These are phyloP conservation scores for Tamias sibiricus DNA, from an alignment of 2,113 vertebrate species.

Conservation along the genomic window DNA sequence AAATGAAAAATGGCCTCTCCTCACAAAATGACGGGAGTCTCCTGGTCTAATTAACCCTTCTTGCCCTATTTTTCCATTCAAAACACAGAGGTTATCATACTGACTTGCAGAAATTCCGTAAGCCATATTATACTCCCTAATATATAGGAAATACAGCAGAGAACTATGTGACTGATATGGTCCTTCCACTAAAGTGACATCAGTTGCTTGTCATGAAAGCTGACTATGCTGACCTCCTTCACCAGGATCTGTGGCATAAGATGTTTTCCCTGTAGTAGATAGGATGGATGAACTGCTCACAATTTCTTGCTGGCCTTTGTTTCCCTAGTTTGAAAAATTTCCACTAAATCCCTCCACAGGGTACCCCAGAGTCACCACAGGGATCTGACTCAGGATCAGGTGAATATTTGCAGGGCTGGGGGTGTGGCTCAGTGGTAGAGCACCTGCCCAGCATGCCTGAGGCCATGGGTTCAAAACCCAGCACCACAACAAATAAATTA, in stretches of 20 bases:
- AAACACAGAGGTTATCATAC: slow-evolving; percentile 17
- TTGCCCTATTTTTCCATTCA: slow-evolving; percentile 51
- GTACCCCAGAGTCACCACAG: neutral
- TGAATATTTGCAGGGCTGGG: neutral
- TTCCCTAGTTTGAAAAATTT: slow-evolving; percentile 1
- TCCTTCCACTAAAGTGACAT: neutral
- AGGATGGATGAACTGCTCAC: neutral
- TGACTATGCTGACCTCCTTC: neutral
- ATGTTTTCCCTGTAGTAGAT: neutral
- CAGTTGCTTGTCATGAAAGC: neutral
- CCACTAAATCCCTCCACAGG: neutral
- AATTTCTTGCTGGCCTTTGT: slow-evolving; percentile 49
- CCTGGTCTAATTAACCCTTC: slow-evolving; percentile 61
- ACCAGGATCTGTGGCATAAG: neutral
- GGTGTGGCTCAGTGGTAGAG: too few species aligned
- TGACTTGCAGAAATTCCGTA: slow-evolving; percentile 35
- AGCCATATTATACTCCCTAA: neutral
- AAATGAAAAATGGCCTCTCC: slow-evolving; percentile 54
- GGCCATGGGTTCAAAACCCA: too few species aligned
- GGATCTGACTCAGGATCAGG: neutral
- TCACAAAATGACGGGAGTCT: neutral
- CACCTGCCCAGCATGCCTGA: too few species aligned
- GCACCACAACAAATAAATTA: too few species aligned
- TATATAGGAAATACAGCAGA: slow-evolving; percentile 18
- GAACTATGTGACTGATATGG: neutral